Percentiles rank a stretch among this genome's conserved stretches.
Evolutionary conservation across 2,113 vertebrate species (phyloP).

Genomic region (Suricata suricatta): DNA sequence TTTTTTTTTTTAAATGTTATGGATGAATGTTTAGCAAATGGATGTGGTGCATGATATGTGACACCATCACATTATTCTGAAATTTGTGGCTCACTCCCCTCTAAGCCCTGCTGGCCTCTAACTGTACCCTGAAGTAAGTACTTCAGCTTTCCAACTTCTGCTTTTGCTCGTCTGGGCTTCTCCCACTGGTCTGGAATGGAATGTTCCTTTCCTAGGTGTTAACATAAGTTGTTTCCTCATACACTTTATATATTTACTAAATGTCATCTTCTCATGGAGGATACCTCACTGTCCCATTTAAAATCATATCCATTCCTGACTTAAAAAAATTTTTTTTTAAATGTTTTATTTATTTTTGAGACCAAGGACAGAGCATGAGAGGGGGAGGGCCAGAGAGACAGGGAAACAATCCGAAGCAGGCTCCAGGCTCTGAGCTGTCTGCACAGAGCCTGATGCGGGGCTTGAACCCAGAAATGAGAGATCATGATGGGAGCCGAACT

Average conservation of each 20-base stretch:
- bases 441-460: too few species aligned
- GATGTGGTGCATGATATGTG: background rate
- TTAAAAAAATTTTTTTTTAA: too few species aligned
- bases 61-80: background rate
- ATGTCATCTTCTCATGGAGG: background rate
- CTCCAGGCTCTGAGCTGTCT: too few species aligned
- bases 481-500: too few species aligned
- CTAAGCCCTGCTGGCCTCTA: background rate
- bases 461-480: too few species aligned
- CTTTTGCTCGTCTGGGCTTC: background rate
- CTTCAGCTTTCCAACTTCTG: background rate
- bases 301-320: background rate
- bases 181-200: background rate
- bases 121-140: background rate
- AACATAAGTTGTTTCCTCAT: background rate
- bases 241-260: background rate
- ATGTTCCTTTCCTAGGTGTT: background rate
- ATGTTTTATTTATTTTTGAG: too few species aligned
- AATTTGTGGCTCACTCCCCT: background rate
- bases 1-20: background rate
- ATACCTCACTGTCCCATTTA: background rate
- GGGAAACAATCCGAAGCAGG: too few species aligned
- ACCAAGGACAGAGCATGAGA: too few species aligned
- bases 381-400: too few species aligned
- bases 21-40: background rate